phyloP scores from a whole-genome alignment of 2,888 invertebrate genomes.

The Malacosoma neustria region DNA sequence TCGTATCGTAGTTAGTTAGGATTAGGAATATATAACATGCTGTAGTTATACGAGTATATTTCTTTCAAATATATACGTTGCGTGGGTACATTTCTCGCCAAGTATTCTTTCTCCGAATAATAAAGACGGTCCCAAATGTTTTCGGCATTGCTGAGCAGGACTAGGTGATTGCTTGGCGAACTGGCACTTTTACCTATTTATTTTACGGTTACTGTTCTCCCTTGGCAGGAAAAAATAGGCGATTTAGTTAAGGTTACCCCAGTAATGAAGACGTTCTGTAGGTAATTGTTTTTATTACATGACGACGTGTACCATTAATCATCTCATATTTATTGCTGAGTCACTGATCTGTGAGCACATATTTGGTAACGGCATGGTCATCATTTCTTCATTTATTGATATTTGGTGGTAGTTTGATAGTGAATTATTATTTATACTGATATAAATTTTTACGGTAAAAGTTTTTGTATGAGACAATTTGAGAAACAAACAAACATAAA shows the following conservation, averaged over 20 bases:
- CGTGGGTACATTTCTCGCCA: not conserved
- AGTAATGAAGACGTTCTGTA: conserved; percentile 11
- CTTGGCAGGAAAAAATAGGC: not conserved
- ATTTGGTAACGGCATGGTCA: conserved; percentile 7
- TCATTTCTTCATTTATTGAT: too few relatives aligned
- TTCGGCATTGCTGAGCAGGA: not conserved
- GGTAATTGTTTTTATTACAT: conserved; percentile 19
- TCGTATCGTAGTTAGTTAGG: too few relatives aligned
- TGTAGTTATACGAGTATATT: too few relatives aligned
- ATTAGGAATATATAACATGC: too few relatives aligned
- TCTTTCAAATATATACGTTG: not conserved
- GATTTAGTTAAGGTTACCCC: not conserved
- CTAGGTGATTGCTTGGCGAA: not conserved
- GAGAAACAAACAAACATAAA: too few relatives aligned
- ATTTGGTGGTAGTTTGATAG: too few relatives aligned
- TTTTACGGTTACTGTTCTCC: not conserved
- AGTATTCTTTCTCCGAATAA: not conserved
- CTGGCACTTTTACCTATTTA: not conserved
- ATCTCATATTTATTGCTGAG: conserved; percentile 16
- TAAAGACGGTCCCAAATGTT: not conserved
- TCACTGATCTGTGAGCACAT: conserved; percentile 11
- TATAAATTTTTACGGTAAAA: too few relatives aligned
- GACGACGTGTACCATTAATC: conserved; percentile 16
- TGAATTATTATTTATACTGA: too few relatives aligned
- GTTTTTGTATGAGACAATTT: too few relatives aligned